These are phyloP conservation scores for Falco columbarius DNA, from an alignment of 2,797 vertebrate genomes.

Conservation along the genomic window DNA sequence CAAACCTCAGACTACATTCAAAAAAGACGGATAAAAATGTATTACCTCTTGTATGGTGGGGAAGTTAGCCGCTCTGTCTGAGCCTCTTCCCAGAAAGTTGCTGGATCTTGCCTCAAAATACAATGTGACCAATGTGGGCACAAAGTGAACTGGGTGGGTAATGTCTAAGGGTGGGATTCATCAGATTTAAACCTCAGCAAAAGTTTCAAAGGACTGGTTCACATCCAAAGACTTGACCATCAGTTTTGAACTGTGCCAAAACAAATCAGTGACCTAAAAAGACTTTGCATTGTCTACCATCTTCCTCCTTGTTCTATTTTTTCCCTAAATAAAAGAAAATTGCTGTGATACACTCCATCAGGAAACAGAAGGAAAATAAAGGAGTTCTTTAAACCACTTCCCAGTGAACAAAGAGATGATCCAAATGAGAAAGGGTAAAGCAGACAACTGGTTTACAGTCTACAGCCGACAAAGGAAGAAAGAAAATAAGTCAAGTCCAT, in stretches of 20 bases:
- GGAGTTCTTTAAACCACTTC: neutral
- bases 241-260: neutral
- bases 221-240: neutral
- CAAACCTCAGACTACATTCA: neutral
- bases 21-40: neutral
- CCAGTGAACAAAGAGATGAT: neutral
- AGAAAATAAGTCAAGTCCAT: neutral
- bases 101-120: neutral
- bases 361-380: neutral
- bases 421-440: neutral
- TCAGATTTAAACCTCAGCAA: neutral
- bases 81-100: neutral
- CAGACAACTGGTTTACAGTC: neutral
- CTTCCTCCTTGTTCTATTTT: neutral
- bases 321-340: neutral
- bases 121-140: neutral
- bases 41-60: neutral
- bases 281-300: neutral
- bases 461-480: neutral
- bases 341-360: neutral
- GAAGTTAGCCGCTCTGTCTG: neutral
- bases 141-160: neutral
- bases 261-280: conserved; percentile 2
- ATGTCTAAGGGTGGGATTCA: neutral
- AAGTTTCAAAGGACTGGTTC: conserved; percentile 29